Percentiles rank a stretch among this genome's conserved stretches.
Conservation (phyloP, 2,797 vertebrate species). For the Prionace glauca region DNA sequence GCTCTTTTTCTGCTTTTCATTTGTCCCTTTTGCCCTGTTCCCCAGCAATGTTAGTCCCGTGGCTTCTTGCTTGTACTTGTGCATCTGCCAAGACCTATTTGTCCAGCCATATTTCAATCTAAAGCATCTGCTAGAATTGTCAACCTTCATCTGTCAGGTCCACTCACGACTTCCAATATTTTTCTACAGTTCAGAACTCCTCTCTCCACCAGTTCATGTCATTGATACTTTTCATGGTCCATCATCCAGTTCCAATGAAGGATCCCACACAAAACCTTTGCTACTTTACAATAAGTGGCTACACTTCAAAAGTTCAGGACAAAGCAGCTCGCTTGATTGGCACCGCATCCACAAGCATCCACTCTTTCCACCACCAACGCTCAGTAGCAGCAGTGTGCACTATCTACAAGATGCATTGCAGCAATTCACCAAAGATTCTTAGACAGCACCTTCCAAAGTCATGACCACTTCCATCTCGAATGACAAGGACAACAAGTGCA, state of each 20-base stretch:
- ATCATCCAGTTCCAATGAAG: neutral
- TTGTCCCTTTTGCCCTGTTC: neutral
- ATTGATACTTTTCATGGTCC: neutral
- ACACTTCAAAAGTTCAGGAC: neutral
- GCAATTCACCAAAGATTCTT: no score
- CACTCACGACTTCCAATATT: neutral
- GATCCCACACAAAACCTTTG: neutral
- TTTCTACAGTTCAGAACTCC: neutral
- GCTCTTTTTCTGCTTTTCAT: neutral
- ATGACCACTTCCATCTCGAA: no score
- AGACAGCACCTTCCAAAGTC: no score
- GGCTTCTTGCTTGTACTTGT: neutral
- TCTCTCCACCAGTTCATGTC: neutral
- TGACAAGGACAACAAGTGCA: no score
- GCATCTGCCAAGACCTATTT: neutral
- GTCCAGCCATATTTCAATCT: neutral
- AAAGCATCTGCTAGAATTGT: neutral
- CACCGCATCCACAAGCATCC: no score
- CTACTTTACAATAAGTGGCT: neutral
- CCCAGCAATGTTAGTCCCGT: neutral
- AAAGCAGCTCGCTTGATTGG: no score
- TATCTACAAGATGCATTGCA: no score
- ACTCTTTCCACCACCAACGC: no score
- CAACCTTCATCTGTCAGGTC: neutral
- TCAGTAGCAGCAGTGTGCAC: no score